phyloP scores from a whole-genome alignment of 2,888 invertebrate species.

The Diarsia dahlii region DNA sequence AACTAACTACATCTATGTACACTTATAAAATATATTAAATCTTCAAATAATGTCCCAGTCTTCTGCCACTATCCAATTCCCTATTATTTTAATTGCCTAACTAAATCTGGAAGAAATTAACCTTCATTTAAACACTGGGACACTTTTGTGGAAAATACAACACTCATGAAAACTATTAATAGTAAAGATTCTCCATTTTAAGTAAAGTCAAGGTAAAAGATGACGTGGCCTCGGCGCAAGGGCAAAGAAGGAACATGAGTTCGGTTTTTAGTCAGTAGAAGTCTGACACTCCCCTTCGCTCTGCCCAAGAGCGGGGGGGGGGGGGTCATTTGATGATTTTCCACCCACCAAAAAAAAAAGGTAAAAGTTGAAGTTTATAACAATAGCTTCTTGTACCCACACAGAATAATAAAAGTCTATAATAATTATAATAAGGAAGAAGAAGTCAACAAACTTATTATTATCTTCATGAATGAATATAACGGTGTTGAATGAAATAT shows the following conservation, averaged over 20 bases:
- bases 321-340: too few relatives aligned
- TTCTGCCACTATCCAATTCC: neutral
- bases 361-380: conserved; percentile 1
- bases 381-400: neutral
- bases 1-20: neutral
- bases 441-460: neutral
- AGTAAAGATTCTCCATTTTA: neutral
- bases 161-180: neutral
- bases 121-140: neutral
- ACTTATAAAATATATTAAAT: neutral
- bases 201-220: conserved; percentile 24
- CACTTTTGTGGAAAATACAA: neutral
- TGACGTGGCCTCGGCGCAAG: too few relatives aligned
- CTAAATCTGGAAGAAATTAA: neutral
- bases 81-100: neutral
- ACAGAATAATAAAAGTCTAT: neutral
- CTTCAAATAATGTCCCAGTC: neutral
- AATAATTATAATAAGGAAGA: neutral
- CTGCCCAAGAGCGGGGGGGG: too few relatives aligned
- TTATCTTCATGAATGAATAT: conserved; percentile 6
- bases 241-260: too few relatives aligned
- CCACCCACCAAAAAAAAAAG: too few relatives aligned
- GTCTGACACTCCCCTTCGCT: too few relatives aligned
- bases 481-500: neutral
- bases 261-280: too few relatives aligned